Percentiles rank a stretch among this genome's conserved stretches.
phyloP scores from a whole-genome alignment of 2,888 invertebrate species.

The Belgica antarctica region DNA sequence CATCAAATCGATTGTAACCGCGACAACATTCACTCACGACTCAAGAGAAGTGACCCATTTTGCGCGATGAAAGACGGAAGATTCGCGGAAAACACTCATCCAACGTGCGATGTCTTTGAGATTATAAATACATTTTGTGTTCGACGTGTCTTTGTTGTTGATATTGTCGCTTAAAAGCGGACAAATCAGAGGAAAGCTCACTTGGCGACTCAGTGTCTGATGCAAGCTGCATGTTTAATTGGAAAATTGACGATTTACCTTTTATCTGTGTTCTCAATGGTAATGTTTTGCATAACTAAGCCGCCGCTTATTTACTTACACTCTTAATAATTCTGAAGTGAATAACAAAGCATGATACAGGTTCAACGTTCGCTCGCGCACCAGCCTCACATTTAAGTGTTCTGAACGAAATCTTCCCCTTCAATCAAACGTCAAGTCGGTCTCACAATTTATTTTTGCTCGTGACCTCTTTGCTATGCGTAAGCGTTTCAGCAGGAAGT shows the following conservation, averaged over 20 bases:
- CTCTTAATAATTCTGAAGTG: too few species aligned
- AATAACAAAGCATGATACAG: too few species aligned
- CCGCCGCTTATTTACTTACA: background rate
- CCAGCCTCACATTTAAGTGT: too few species aligned
- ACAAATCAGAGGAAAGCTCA: background rate
- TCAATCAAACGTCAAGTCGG: conserved; percentile 11
- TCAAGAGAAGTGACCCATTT: background rate
- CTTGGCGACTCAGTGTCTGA: background rate
- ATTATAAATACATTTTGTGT: too few species aligned
- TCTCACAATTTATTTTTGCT: background rate
- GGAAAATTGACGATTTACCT: background rate
- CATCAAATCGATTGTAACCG: background rate
- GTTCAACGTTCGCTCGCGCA: too few species aligned
- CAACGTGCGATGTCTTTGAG: background rate
- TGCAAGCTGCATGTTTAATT: conserved; percentile 3
- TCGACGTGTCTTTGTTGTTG: background rate
- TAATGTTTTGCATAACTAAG: conserved; percentile 1
- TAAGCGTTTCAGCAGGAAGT: background rate
- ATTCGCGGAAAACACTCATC: background rate
- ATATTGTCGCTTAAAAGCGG: background rate
- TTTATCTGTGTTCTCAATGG: background rate
- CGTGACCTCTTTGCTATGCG: background rate
- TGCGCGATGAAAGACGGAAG: background rate
- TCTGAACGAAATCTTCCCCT: background rate
- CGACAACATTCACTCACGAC: background rate